Base-by-base conservation (phyloP, 2,888 invertebrate species). In the Sinodicranocentrus sp. region DNA sequence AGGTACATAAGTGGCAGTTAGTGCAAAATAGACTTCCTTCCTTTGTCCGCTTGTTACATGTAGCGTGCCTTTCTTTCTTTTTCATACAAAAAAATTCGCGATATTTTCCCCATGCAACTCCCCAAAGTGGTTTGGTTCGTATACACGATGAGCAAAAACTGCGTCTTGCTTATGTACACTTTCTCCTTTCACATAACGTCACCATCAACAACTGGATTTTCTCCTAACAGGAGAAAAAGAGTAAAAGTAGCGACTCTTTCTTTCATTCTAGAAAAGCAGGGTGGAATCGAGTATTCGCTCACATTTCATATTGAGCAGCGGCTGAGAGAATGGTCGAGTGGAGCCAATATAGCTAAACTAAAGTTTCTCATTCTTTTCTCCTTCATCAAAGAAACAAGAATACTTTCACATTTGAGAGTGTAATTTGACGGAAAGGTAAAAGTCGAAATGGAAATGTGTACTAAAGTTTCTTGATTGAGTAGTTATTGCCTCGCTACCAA, bases 21-120 rank as follows among this genome's bases (percentile, higher is more conserved):
- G 23, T 52, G 33, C 33, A 54, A 54, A 70, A 70, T 54, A 52
- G 33, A 54, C 54, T 70, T 70, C 70, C 70, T 70, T 70, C 70
- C 70, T 70, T 28, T 70, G 1, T 52, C 15, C 10, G 28, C 26
- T 70, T 70, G 70, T 52, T 70, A 70, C 25, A 48, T 54, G 15
- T 19, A 19, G n/a, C 39, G 39, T 39, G 39, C 39, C 13, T 13
- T 39, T 5, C 39, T 8, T 39, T 13, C 39, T 13, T 39, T 39
- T 39, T 39, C 39, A 8, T 13, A 13, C 39, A 39, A 39, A 39
- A 39, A 39, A 39, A 39, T 13, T 5, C 13, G 39, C 39, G 5
- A 8, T 39, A 5, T 39, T 39, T 39, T 39, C 39, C 39, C 39
- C 13, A 39, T 39, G 39, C 13, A 39, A 39, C 6, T 39, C 39